Percentiles rank a stretch among this genome's conserved stretches.
Evolutionary conservation across 2,113 vertebrate species (phyloP).

Genomic region (Campylomormyrus numenius): DNA sequence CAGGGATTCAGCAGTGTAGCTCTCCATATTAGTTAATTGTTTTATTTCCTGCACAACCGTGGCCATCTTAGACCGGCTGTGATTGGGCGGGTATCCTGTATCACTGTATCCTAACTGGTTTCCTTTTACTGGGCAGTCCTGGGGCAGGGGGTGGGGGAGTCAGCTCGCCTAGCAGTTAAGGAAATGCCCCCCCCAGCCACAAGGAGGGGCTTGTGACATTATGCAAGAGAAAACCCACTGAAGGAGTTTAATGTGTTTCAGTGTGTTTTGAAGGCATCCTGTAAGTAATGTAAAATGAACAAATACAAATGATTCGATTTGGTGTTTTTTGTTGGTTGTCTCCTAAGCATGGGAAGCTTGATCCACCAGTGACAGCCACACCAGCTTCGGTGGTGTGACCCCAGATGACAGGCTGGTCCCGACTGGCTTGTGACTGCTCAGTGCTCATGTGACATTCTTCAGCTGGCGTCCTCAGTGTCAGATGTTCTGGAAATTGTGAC

Average conservation of each 20-base stretch:
- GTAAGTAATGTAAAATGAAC: background rate
- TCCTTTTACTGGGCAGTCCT: background rate
- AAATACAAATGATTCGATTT: background rate
- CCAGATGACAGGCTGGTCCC: too few relatives aligned
- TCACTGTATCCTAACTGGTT: background rate
- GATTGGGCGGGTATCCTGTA: background rate
- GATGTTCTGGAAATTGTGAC: background rate
- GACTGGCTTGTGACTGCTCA: background rate
- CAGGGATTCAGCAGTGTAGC: background rate
- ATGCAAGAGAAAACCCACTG: background rate
- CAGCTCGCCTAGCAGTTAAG: background rate
- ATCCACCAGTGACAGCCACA: background rate
- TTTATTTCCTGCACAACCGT: background rate
- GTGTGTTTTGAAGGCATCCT: background rate
- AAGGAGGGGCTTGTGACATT: background rate
- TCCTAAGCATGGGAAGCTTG: background rate
- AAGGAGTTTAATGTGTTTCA: background rate
- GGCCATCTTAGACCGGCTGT: background rate
- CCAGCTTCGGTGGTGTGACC: background rate
- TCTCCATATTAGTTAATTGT: background rate
- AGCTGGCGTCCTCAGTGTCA: background rate
- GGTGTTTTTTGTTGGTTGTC: background rate
- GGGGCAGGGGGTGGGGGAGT: background rate
- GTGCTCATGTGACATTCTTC: background rate
- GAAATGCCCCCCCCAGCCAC: background rate